Base-by-base conservation (phyloP, 2,113 vertebrate genomes). In the Oreocharis arfaki region DNA sequence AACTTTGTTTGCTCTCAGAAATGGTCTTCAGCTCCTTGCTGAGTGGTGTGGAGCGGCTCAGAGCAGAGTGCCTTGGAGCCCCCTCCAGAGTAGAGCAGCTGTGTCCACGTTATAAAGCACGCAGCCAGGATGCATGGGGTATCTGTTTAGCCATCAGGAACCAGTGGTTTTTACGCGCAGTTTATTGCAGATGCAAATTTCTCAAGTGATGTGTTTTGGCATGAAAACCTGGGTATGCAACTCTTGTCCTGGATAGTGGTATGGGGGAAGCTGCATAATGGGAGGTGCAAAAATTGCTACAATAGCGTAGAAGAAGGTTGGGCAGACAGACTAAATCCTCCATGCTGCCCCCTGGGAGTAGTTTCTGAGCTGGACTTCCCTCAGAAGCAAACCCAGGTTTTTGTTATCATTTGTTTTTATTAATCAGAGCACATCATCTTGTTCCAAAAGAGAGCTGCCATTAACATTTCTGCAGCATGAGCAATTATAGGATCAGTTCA, bases 81-180 rank as follows among this genome's bases (percentile, higher is more conserved):
- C 7, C 9, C 76, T 67, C 33, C 67, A 70, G 60, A 42, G 20
- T 1, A 42, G 3, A 67, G 30, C n/a, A 42, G 28, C 39, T 8
- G 4, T 6, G 13, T n/a, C 32, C n/a, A 33, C 0, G 0, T 6
- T 35, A 17, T 4, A 57, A 57, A 88, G 24, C 46, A 69, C 37
- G 24, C 8, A 42, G 8, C 46, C 50, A n/a, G 1, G 2, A 11
- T 83, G 24, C 0, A 0, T 14, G 6, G 7, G 10, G 3, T 33
- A 47, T 16, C 24, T 16, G 26, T 73, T 30, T 10, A 90, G 22
- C 32, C 30, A 50, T 30, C n/a, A 76, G 13, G 7, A 26, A 39
- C 2, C 46, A 6, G 11, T 13, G 3, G 0, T 1, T 23, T 81
- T 57, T 23, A 44, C 4, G 10, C 19, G 35, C 7, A 39, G 6